phyloP scores from a whole-genome alignment of 30 jellyfish, hydroid and myxozoan genomes.

The Clytia hemisphaerica region DNA sequence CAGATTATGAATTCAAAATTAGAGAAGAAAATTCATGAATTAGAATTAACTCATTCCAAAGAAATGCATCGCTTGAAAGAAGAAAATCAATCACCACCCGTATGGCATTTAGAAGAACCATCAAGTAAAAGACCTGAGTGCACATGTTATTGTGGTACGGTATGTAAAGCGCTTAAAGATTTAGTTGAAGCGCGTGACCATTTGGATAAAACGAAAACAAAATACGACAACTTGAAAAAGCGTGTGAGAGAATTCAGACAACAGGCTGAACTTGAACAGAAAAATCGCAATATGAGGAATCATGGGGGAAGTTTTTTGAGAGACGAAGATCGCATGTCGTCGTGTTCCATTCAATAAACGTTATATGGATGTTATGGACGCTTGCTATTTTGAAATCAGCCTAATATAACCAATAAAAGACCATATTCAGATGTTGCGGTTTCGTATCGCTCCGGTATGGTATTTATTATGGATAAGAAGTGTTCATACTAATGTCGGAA shows the following conservation, averaged over 20 bases:
- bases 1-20: conserved; percentile 49
- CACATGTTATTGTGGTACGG: conserved; percentile 91
- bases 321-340: no score
- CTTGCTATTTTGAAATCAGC: no score
- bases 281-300: no score
- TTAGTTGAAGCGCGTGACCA: conserved; percentile 43
- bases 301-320: no score
- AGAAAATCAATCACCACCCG: not conserved
- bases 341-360: no score
- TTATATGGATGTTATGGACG: no score
- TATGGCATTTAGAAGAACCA: not conserved
- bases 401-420: no score
- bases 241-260: conserved; percentile 75
- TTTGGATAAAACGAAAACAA: conserved; percentile 57
- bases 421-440: no score
- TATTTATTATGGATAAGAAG: no score
- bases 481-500: no score
- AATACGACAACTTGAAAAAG: conserved; percentile 60
- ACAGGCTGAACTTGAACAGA: conserved; percentile 52
- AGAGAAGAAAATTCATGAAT: conserved; percentile 41
- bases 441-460: no score
- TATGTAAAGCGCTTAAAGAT: conserved; percentile 81
- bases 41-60: not conserved
- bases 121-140: conserved; percentile 47
- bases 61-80: conserved; percentile 10